Conservation (phyloP, 2,113 vertebrate genomes). For the Corythornis vintsioides region DNA sequence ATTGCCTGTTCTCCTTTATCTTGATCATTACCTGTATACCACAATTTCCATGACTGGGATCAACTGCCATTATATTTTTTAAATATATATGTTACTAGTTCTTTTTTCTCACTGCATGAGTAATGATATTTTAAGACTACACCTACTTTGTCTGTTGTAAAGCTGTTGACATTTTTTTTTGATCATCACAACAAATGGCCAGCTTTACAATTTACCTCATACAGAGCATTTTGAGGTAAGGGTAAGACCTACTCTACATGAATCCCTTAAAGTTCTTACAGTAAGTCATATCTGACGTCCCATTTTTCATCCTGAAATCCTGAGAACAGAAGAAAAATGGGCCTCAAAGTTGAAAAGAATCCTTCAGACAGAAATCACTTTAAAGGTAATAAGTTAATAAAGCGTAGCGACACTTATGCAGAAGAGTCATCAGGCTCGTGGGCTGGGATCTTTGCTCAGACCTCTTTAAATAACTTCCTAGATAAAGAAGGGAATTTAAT, state of each 20-base stretch:
- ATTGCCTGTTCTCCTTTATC: not conserved
- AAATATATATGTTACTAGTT: not conserved
- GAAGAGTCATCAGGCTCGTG: conserved; percentile 20
- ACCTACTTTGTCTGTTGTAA: not conserved
- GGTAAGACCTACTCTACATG: not conserved
- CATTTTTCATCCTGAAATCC: conserved; percentile 43
- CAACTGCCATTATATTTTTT: not conserved
- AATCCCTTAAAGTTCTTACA: conserved; percentile 13
- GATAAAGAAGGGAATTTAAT: conserved; percentile 70
- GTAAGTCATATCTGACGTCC: conserved; percentile 22
- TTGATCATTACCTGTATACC: not conserved
- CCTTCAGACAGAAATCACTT: conserved; percentile 49
- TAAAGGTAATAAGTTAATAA: conserved; percentile 67
- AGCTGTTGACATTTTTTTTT: not conserved
- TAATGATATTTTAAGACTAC: not conserved
- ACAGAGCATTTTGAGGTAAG: not conserved
- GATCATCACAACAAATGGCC: not conserved
- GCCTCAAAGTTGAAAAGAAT: conserved; percentile 35
- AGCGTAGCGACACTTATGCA: not conserved
- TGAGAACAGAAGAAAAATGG: conserved; percentile 44
- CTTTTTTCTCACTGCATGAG: not conserved
- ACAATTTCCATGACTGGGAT: not conserved
- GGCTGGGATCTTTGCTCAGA: conserved; percentile 37
- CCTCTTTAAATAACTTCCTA: conserved; percentile 64
- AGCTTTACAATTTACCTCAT: not conserved